phyloP scores from a whole-genome alignment of 92 coral and sea anemone species.

The Palythoa grandiflora region DNA sequence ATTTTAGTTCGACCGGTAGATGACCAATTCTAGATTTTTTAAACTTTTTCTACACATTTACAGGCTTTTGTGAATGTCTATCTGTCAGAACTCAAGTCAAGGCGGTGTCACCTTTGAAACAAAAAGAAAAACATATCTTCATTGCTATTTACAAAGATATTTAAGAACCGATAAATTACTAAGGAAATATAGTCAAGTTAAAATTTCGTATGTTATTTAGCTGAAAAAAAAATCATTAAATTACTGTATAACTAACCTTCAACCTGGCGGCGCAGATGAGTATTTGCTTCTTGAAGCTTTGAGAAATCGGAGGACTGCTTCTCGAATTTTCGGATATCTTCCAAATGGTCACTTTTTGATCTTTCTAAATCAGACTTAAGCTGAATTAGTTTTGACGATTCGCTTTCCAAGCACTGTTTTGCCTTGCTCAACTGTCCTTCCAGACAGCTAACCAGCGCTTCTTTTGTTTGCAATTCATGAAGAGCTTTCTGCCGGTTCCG shows the following conservation, averaged over 20 bases:
- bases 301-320: slow-evolving; percentile 74
- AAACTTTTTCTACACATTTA: too few species aligned
- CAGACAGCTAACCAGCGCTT: slow-evolving; percentile 76
- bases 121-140: too few species aligned
- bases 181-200: background rate
- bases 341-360: slow-evolving; percentile 67
- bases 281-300: slow-evolving; percentile 78
- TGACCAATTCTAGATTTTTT: too few species aligned
- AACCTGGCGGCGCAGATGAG: slow-evolving; percentile 73
- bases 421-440: slow-evolving; percentile 77
- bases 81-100: too few species aligned
- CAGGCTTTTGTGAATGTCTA: too few species aligned
- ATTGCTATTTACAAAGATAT: too few species aligned
- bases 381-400: slow-evolving; percentile 59
- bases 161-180: background rate
- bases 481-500: slow-evolving; percentile 72
- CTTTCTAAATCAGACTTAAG: slow-evolving; percentile 77
- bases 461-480: slow-evolving; percentile 82
- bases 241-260: slow-evolving; percentile 60
- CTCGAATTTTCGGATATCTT: slow-evolving; percentile 66
- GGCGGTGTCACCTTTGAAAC: too few species aligned
- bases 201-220: background rate
- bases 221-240: too few species aligned
- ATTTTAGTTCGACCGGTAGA: too few species aligned
- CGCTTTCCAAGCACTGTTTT: slow-evolving; percentile 78